A percentile compares a stretch with the other conserved stretches of the same genome.
Conservation (phyloP, 2,888 invertebrate genomes). For the Oscheius sp. region DNA sequence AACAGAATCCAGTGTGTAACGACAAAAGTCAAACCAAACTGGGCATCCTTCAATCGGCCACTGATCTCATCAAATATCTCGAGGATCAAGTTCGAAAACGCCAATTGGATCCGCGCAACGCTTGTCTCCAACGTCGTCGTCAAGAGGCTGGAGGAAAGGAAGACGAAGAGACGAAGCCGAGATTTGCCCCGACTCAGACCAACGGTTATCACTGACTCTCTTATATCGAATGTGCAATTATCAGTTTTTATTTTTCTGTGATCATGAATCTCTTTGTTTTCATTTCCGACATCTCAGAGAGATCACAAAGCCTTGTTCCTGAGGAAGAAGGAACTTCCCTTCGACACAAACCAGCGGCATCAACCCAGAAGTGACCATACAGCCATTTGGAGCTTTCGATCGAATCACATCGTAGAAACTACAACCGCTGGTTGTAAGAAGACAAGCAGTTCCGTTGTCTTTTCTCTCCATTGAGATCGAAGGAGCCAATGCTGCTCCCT, state of each 20-base stretch:
- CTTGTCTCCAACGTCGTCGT: slow-evolving; percentile 16
- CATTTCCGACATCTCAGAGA: too few relatives aligned
- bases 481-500: too few relatives aligned
- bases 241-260: not conserved
- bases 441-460: too few relatives aligned
- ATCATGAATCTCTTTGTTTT: too few relatives aligned
- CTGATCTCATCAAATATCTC: slow-evolving; percentile 94
- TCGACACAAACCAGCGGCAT: too few relatives aligned
- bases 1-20: slow-evolving; percentile 76
- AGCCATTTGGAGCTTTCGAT: too few relatives aligned
- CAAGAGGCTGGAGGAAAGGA: slow-evolving; percentile 3
- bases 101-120: not conserved
- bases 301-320: too few relatives aligned
- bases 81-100: slow-evolving; percentile 81
- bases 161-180: not conserved
- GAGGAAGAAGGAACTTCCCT: too few relatives aligned
- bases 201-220: not conserved
- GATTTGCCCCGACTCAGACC: not conserved
- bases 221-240: not conserved
- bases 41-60: slow-evolving; percentile 97
- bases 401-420: too few relatives aligned
- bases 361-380: too few relatives aligned
- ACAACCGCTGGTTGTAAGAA: too few relatives aligned
- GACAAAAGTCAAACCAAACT: slow-evolving; percentile 98
- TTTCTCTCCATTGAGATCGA: too few relatives aligned